Conservation (phyloP, 2,797 vertebrate genomes). For the Danio jaintianensis region DNA sequence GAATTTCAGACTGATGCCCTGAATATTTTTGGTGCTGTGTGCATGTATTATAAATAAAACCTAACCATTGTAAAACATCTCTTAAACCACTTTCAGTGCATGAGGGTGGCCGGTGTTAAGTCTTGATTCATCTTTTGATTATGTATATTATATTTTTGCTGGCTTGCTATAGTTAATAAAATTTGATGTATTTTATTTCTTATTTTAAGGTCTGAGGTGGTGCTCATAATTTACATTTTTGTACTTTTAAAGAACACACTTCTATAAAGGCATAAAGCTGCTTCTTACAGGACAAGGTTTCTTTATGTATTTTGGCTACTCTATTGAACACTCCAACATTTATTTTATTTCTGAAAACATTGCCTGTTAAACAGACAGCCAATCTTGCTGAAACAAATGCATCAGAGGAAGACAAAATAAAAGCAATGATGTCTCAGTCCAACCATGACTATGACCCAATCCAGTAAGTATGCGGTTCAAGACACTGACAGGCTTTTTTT, state of each 20-base stretch:
- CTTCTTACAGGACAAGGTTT: conserved; percentile 85
- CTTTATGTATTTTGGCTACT: conserved; percentile 52
- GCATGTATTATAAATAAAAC: conserved; percentile 16
- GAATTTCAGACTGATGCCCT: conserved; percentile 29
- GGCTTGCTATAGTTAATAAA: background rate
- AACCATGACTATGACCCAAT: conserved; percentile 92
- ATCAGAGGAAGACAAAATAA: conserved; percentile 98
- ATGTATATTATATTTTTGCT: background rate
- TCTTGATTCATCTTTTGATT: background rate
- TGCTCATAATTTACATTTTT: conserved; percentile 69
- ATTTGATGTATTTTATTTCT: background rate
- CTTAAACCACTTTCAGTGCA: conserved; percentile 2
- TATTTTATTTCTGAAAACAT: conserved; percentile 57
- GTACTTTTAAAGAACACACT: background rate
- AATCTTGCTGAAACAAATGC: conserved; percentile 94
- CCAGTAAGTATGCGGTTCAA: conserved; percentile 83
- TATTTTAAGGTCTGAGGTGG: conserved; percentile 67
- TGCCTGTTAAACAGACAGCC: conserved; percentile 92
- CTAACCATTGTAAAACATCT: background rate
- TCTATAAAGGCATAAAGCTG: conserved; percentile 63
- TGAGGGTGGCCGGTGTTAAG: background rate
- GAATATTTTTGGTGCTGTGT: background rate
- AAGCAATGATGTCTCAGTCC: conserved; percentile 94
- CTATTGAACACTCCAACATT: background rate
- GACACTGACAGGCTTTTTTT: background rate